phyloP scores from a whole-genome alignment of 2,113 vertebrate species.

The Pluvianellus socialis region DNA sequence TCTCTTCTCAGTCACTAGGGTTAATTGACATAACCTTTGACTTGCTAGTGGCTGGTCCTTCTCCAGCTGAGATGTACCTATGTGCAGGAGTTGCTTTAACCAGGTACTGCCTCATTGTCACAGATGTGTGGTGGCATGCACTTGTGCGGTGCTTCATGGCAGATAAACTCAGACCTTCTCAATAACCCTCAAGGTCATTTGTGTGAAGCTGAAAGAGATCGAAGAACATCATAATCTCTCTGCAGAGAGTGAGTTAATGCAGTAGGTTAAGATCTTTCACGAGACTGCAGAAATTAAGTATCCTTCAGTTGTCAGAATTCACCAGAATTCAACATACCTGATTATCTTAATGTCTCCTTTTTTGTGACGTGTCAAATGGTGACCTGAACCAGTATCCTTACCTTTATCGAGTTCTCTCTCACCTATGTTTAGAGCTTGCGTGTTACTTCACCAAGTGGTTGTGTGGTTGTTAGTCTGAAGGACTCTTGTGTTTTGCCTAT shows the following conservation, averaged over 20 bases:
- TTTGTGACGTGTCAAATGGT: background rate
- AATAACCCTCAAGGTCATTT: background rate
- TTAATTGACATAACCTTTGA: background rate
- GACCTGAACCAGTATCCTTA: background rate
- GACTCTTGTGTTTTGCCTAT: background rate
- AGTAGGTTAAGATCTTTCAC: background rate
- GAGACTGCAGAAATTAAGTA: background rate
- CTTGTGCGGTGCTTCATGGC: background rate
- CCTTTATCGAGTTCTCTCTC: background rate
- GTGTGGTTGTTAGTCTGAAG: background rate
- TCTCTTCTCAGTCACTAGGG: background rate
- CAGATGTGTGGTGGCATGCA: background rate
- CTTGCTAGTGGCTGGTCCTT: rapidly evolving
- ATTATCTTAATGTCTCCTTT: background rate
- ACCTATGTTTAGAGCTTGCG: background rate
- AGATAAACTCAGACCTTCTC: background rate
- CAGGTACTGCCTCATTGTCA: background rate
- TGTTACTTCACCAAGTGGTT: background rate
- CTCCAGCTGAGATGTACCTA: background rate
- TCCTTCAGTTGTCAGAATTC: background rate
- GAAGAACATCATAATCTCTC: background rate
- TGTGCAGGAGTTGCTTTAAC: background rate
- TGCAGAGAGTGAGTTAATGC: background rate
- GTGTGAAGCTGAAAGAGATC: background rate
- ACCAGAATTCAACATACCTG: background rate